Evolutionary conservation across 2,113 vertebrate genomes (phyloP).

Genomic region (Semicossyphus pulcher): DNA sequence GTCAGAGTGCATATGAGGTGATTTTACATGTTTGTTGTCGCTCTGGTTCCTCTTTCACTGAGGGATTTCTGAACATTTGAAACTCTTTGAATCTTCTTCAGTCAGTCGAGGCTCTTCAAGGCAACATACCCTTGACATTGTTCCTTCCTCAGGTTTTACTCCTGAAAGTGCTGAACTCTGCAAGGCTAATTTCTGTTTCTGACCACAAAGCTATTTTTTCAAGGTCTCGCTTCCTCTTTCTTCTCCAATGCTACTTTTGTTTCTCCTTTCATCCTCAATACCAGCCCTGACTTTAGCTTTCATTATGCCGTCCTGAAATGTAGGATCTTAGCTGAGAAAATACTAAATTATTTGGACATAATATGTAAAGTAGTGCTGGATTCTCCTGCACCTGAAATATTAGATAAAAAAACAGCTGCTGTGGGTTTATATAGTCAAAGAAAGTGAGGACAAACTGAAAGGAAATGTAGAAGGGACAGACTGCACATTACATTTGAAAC

Average conservation of each 20-base stretch:
- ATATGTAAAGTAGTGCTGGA: background rate
- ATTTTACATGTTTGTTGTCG: background rate
- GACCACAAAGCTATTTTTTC: background rate
- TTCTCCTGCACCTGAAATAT: background rate
- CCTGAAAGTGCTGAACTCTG: background rate
- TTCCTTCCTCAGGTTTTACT: background rate
- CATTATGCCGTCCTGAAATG: background rate
- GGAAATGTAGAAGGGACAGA: background rate
- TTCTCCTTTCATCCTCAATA: too few relatives aligned
- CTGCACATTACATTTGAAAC: background rate
- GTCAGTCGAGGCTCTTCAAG: background rate
- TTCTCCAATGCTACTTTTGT: background rate
- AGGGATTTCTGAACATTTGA: background rate
- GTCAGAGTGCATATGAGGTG: background rate
- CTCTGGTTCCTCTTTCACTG: background rate
- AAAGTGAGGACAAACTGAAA: background rate
- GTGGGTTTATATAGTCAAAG: background rate
- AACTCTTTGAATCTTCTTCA: background rate
- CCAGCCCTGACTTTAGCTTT: background rate
- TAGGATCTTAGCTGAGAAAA: too few relatives aligned
- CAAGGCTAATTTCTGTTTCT: background rate
- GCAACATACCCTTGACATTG: background rate
- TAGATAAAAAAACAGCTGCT: background rate
- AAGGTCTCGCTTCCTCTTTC: background rate
- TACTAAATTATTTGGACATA: background rate